Evolutionary conservation across 2,888 invertebrate species (phyloP), one percentile per base, ranked within the genome.

Genomic region (Ophion costatus): DNA sequence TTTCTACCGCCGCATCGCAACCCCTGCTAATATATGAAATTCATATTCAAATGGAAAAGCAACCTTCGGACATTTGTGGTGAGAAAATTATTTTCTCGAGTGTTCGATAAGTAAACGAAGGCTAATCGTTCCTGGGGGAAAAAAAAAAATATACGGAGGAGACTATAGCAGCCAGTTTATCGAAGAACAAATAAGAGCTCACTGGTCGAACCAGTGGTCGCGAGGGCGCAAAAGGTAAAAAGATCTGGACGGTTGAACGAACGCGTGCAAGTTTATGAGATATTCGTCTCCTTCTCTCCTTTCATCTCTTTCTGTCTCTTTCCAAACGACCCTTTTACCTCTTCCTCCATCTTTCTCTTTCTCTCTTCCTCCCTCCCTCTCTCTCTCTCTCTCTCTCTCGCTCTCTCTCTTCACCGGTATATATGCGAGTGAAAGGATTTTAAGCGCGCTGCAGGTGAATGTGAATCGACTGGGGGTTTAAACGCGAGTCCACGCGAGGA

Each of bases 401-500:
- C 14, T 59, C 29, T 33, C 57, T 42, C 59, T 24, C 59, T 70
- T 51, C 38, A 57, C 70, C 63, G 20, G 70, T 70, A 77, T 45
- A 76, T 73, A 80, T 64, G 67, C 57, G 73, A 79, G 80, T 57
- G 74, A 70, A 45, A 42, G 66, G 78, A 69, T 75, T 61, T 64
- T 63, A 78, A 81, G 66, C 64, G 66, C 63, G 61, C 56, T 82
- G 76, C 80, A 78, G 80, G 80, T 84, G 80, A 71, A 82, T 75
- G 82, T 69, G 80, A 83, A 84, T 79, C 82, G 75, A 71, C 82
- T 75, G 56, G 89, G 88, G 89, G 90, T 89, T 91, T 92, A 51
- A 92, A 92, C 91, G 91, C 87, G 88, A 91, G 90, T 90, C 89
- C 90, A 89, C 88, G 90, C 90, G 91, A 91, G 91, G 91, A 92